Conservation (phyloP, 1,140 invertebrate genomes). For the Ceratina calcarata region DNA sequence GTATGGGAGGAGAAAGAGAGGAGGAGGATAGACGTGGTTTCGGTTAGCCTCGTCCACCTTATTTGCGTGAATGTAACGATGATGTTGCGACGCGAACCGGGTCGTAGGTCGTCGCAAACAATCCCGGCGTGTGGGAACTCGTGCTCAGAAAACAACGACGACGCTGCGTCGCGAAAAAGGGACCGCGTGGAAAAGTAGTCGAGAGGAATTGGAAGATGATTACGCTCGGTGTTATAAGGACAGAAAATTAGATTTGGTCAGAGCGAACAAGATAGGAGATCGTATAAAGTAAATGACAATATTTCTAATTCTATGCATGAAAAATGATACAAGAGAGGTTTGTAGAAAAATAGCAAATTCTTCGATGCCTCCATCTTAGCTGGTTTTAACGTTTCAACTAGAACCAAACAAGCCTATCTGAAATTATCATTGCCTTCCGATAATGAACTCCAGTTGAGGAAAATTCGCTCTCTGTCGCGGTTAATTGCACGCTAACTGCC, state of each 20-base stretch:
- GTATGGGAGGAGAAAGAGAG: background rate
- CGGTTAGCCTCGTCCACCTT: slow-evolving; percentile 57
- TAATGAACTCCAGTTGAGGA: slow-evolving; percentile 2
- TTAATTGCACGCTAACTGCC: slow-evolving; percentile 18
- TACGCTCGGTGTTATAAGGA: too few species aligned
- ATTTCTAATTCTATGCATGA: too few species aligned
- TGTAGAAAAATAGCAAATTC: too few species aligned
- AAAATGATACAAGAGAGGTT: too few species aligned
- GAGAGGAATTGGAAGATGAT: slow-evolving; percentile 51
- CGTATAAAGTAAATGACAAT: too few species aligned
- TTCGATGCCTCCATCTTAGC: background rate
- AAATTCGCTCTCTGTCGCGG: slow-evolving; percentile 1
- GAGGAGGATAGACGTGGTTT: slow-evolving; percentile 50
- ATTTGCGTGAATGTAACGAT: slow-evolving; percentile 76
- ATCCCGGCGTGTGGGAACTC: slow-evolving; percentile 78
- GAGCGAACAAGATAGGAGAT: too few species aligned
- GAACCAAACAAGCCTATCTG: too few species aligned
- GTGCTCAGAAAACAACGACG: slow-evolving; percentile 68
- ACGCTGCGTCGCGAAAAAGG: slow-evolving; percentile 18
- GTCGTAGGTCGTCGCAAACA: slow-evolving; percentile 79
- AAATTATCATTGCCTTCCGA: background rate
- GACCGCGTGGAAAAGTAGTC: background rate
- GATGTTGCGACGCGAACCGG: slow-evolving; percentile 73
- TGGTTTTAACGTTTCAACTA: background rate
- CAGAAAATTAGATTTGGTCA: too few species aligned